Conservation (phyloP, 2,888 invertebrate genomes). For the Labia minor region DNA sequence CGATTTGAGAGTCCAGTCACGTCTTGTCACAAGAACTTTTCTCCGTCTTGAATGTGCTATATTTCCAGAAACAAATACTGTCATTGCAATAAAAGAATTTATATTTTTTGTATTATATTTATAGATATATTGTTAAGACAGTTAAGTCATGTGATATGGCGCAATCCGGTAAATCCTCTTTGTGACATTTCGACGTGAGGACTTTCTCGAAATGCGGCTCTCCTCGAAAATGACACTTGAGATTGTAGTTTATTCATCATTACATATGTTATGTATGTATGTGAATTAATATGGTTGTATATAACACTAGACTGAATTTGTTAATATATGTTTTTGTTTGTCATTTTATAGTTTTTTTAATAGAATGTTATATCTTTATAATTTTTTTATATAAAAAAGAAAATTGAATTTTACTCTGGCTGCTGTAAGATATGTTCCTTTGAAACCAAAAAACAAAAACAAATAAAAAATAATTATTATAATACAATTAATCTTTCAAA, state of each 20-base stretch:
- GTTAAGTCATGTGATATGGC: background rate
- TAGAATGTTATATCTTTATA: background rate
- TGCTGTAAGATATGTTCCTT: constrained; percentile 13
- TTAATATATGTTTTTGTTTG: background rate
- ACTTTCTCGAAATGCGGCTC: background rate
- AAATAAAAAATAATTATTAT: too few relatives aligned
- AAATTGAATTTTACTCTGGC: background rate
- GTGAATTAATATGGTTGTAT: background rate
- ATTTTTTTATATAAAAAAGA: background rate
- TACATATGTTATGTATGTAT: background rate
- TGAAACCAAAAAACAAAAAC: background rate
- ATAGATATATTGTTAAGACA: background rate
- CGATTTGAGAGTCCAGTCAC: constrained; percentile 1
- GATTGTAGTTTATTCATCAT: background rate
- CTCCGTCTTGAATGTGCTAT: background rate
- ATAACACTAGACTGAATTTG: constrained; percentile 1
- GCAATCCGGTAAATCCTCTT: background rate
- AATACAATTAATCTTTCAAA: too few relatives aligned
- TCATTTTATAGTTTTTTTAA: background rate
- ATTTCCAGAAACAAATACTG: background rate
- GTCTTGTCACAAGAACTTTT: background rate
- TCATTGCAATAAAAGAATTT: background rate
- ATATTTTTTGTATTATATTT: background rate
- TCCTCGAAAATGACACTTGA: background rate
- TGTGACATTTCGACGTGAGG: background rate